Evolutionary conservation across 1,140 invertebrate genomes (phyloP), one percentile per base, ranked within the genome.

Genomic region (Hestina assimilis): DNA sequence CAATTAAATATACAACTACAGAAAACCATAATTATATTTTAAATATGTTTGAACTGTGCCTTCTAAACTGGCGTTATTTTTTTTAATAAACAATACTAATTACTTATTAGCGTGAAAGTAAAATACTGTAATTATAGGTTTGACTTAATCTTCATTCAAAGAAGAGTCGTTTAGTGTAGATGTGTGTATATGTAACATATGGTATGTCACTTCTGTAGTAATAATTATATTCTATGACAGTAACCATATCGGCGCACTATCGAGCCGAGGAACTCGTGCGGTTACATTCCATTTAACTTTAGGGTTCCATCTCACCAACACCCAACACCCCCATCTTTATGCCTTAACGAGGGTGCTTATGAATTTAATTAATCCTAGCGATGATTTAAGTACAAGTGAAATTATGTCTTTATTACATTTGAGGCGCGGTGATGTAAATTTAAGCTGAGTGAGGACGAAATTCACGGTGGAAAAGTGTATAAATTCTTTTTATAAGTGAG

Each of bases 221-320:
- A 19, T 9, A n/a, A n/a, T n/a, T n/a, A 9, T 19, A 17, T 38
- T 38, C 33, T 19, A 9, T 38, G 33, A 1, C 33, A 43, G 19
- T 45, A 35, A 45, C 33, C 15, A 26, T 46, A 67, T 61, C 40
- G 54, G 48, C 45, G 33, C 69, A 64, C 57, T 65, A 73, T 72
- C 62, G 66, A 54, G 50, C 41, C 26, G 51, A 28, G 55, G 59
- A 48, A 55, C 59, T 33, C 42, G 40, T 74, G 75, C 64, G 76
- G 79, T 78, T 60, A 72, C 66, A 79, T 79, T 80, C 77, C 79
- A 83, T 79, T 83, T 80, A 80, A 80, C 68, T 77, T 80, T 67
- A 65, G 65, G 67, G 58, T 58, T 54, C 12, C 15, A 69, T 59
- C 58, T 60, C 56, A 53, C 46, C 53, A 53, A 68, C 51, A 53